phyloP scores from a whole-genome alignment of 2,797 vertebrate genomes.

The Esox masquinongy region DNA sequence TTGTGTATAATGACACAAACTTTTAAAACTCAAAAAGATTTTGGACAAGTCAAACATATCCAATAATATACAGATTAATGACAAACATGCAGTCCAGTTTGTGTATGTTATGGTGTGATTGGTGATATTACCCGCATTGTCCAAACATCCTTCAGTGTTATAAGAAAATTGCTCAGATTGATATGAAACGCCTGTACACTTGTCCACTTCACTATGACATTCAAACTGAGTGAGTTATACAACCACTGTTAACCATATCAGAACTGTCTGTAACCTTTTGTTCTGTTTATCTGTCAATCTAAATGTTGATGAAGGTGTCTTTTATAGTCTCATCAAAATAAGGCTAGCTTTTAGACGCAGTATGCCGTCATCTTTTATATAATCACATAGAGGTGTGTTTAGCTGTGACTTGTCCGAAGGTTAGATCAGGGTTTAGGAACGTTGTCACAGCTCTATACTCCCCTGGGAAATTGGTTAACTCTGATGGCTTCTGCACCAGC shows the following conservation, averaged over 20 bases:
- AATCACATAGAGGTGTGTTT: not conserved
- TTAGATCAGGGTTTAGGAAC: constrained; percentile 9
- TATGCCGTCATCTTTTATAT: not conserved
- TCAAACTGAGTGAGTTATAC: not conserved
- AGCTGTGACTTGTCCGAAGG: constrained; percentile 16
- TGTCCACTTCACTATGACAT: not conserved
- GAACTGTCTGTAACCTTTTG: not conserved
- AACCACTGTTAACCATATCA: not conserved
- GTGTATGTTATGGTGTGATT: not conserved
- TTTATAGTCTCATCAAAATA: not conserved
- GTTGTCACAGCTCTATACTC: constrained; percentile 50
- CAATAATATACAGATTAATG: not conserved
- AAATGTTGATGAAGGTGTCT: not conserved
- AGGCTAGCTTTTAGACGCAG: not conserved
- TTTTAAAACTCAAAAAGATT: not conserved
- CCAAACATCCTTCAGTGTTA: not conserved
- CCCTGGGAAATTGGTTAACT: constrained; percentile 48
- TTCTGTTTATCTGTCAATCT: not conserved
- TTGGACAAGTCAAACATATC: not conserved
- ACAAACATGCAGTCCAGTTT: not conserved
- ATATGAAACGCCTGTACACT: not conserved
- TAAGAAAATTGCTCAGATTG: not conserved
- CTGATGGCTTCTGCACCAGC: constrained; percentile 46
- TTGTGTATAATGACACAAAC: not conserved
- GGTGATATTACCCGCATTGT: too few species aligned